Evolutionary conservation across 2,888 invertebrate species (phyloP).

Genomic region (Adelphocoris suturalis): DNA sequence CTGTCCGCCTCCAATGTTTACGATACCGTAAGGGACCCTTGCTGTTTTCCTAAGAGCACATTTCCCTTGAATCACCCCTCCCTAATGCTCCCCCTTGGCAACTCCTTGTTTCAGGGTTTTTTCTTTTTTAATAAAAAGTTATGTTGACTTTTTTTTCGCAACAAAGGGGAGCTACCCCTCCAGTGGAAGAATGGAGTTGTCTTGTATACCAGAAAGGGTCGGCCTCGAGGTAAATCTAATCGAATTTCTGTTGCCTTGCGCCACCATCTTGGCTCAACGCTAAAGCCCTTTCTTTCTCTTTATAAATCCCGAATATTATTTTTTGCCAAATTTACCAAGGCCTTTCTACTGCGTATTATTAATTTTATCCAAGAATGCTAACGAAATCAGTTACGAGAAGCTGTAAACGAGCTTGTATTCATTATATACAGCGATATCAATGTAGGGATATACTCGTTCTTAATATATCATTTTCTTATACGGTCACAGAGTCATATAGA

Average conservation of each 20-base stretch:
- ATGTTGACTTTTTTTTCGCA: slow-evolving; percentile 12
- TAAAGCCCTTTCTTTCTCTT: neutral
- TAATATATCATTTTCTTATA: too few species aligned
- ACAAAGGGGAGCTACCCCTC: neutral
- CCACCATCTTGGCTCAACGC: slow-evolving; percentile 1
- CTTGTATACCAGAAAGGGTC: slow-evolving; percentile 14
- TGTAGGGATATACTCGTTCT: too few species aligned
- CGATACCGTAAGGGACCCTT: slow-evolving; percentile 44
- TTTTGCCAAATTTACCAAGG: neutral
- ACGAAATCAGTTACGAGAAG: too few species aligned
- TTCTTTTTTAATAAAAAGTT: slow-evolving; percentile 31
- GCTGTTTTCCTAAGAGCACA: slow-evolving; percentile 48
- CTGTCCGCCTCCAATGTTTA: slow-evolving; percentile 51
- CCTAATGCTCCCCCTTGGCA: neutral
- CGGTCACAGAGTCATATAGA: too few species aligned
- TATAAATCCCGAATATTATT: neutral
- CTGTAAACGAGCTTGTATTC: too few species aligned
- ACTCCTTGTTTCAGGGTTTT: neutral
- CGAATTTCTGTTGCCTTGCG: slow-evolving; percentile 22
- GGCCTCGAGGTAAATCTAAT: slow-evolving; percentile 39
- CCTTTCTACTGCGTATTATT: too few species aligned
- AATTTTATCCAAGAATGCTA: too few species aligned
- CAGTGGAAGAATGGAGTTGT: neutral
- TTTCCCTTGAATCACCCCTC: neutral
- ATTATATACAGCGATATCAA: too few species aligned